A percentile compares a stretch with the other conserved stretches of the same genome.
These are phyloP conservation scores for Crotophaga sulcirostris DNA, from an alignment of 2,113 vertebrate genomes.

Conservation along the genomic window DNA sequence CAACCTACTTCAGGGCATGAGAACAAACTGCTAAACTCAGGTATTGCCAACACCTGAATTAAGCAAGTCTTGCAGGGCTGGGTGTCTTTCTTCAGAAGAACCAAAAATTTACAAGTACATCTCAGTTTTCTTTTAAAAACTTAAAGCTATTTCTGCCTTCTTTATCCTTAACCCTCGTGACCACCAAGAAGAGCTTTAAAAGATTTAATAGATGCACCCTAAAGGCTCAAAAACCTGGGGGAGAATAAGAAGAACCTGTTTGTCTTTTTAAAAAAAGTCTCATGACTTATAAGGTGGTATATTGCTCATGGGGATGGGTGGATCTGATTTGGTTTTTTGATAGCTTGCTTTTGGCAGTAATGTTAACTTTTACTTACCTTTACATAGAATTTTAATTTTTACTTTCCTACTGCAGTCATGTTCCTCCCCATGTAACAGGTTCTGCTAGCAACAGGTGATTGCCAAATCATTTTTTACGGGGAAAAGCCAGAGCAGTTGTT, in stretches of 20 bases:
- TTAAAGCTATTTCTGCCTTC: neutral
- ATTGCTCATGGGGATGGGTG: conserved; percentile 57
- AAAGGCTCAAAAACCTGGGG: conserved; percentile 32
- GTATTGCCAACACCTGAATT: conserved; percentile 7
- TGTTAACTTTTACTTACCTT: conserved; percentile 20
- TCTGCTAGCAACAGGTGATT: conserved; percentile 40
- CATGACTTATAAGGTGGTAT: conserved; percentile 51
- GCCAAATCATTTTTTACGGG: conserved; percentile 31
- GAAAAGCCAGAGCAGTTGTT: neutral
- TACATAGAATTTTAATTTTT: conserved; percentile 11
- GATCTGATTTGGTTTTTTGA: conserved; percentile 30
- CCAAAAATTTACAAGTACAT: neutral
- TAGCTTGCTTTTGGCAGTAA: conserved; percentile 11
- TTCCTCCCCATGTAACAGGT: conserved; percentile 49
- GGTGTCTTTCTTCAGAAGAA: neutral
- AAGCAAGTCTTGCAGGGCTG: conserved; percentile 17
- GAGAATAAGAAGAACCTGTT: conserved; percentile 43
- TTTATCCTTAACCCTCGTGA: neutral
- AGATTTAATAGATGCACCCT: neutral
- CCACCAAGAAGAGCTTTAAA: neutral
- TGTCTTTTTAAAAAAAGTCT: neutral
- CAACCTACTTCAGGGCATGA: conserved; percentile 28
- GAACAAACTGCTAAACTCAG: conserved; percentile 10
- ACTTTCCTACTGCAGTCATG: neutral
- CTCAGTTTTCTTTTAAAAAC: neutral